phyloP scores from a whole-genome alignment of 2,113 vertebrate genomes.

The Elgaria multicarinata region DNA sequence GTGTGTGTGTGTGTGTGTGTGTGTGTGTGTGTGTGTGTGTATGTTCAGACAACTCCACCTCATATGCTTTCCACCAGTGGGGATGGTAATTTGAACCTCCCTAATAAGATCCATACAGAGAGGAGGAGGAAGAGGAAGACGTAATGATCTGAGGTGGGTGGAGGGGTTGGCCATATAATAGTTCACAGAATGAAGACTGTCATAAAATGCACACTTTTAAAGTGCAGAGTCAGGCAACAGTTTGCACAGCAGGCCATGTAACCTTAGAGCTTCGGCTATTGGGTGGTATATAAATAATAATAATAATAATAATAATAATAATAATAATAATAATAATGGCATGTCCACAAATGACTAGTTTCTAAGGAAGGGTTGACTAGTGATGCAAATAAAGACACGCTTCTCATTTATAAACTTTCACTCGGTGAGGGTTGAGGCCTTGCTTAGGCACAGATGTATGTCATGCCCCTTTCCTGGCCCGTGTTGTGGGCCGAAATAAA shows the following conservation, averaged over 20 bases:
- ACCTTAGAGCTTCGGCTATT: too few species aligned
- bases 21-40: too few species aligned
- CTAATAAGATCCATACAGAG: neutral
- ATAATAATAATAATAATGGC: too few species aligned
- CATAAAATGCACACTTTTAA: too few species aligned
- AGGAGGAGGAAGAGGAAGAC: neutral
- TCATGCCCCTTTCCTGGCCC: neutral
- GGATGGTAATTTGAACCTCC: neutral
- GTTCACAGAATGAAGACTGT: too few species aligned
- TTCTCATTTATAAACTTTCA: neutral
- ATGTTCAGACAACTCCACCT: too few species aligned
- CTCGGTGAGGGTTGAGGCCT: neutral
- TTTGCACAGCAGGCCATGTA: neutral
- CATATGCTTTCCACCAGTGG: too few species aligned
- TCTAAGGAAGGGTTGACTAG: neutral
- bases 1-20: too few species aligned
- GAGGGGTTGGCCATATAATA: too few species aligned
- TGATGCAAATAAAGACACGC: neutral
- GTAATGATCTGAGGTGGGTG: neutral
- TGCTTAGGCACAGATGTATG: neutral
- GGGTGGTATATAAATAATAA: too few species aligned
- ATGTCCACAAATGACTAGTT: neutral
- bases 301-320: too few species aligned
- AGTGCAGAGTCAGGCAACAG: too few species aligned
- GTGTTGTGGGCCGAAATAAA: neutral